Base-by-base conservation (phyloP, 1,140 invertebrate genomes). In the Neodiprion fabricii region DNA sequence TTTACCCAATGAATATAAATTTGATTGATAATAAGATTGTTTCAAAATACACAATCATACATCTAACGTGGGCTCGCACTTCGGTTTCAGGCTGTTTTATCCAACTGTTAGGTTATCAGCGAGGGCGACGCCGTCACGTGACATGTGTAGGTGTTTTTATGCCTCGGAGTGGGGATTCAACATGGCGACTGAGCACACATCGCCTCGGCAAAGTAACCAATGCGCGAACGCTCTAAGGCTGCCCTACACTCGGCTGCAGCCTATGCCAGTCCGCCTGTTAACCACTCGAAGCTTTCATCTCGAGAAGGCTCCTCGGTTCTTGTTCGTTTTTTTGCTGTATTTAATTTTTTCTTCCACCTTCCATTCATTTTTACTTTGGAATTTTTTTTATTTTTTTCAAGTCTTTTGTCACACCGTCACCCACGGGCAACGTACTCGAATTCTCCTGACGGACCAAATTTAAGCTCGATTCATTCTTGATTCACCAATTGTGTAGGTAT, bases 131-230 rank as follows among this genome's bases (percentile, higher is more conserved):
- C 28, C 28, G 28, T 40, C 28, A 40, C 74, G 68, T 78, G 82
- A 85, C 81, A 79, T 83, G 82, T 83, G 84, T 85, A 84, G 79
- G 84, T 84, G 80, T 81, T 77, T 68, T 74, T 79, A 79, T 75
- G 75, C 68, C 28, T 40, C 69, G 75, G 75, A 78, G 84, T 75
- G 84, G 84, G 84, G 85, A 82, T 80, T 82, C 84, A 87, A 84
- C 84, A 87, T 87, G 85, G 85, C 85, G 85, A 85, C 85, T 85
- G 77, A 84, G 80, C 83, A 85, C 85, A 87, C 80, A 85, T 79
- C 79, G 81, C 76, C 76, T 71, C 79, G 75, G 75, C 74, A 74
- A 68, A 72, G 81, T 82, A 80, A 84, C 85, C 85, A 87, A 87
- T 87, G 84, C 85, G 84, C 83, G 82, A 85, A 81, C 84, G 83